Evolutionary conservation across 2,888 invertebrate genomes (phyloP).

Genomic region (Pherbina coryleti): DNA sequence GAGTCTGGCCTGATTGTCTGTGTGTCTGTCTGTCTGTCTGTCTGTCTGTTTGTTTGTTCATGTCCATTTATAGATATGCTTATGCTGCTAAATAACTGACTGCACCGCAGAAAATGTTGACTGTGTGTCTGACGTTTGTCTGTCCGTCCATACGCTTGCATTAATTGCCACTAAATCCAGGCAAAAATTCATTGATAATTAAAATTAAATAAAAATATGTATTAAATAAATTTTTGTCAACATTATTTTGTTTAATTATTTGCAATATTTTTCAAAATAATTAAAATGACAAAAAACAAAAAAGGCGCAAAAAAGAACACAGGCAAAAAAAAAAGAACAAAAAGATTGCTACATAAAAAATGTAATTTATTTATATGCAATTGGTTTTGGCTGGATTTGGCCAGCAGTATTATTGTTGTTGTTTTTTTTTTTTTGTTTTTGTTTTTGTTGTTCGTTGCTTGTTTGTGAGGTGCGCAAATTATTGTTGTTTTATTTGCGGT

Average conservation of each 20-base stretch:
- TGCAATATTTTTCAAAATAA: conserved; percentile 30
- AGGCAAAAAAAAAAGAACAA: not conserved
- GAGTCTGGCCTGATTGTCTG: too few species aligned
- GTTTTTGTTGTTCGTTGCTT: not conserved
- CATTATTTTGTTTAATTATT: conserved; percentile 35
- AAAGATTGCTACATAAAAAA: not conserved
- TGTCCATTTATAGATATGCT: not conserved
- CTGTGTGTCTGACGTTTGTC: not conserved
- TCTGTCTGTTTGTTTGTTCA: not conserved
- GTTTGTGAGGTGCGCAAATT: not conserved
- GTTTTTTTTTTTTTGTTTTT: not conserved
- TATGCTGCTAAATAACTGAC: not conserved
- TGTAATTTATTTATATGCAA: not conserved
- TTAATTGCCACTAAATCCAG: conserved; percentile 19
- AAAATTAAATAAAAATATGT: conserved; percentile 37
- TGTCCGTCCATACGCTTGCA: not conserved
- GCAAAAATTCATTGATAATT: conserved; percentile 28
- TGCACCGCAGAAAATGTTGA: not conserved
- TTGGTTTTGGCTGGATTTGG: not conserved
- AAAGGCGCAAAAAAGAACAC: not conserved
- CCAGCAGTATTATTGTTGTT: not conserved
- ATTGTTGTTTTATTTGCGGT: conserved; percentile 14
- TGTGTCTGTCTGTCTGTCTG: not conserved
- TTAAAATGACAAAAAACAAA: conserved; percentile 26
- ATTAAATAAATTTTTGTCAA: conserved; percentile 1